Evolutionary conservation across 2,113 vertebrate species (phyloP), one percentile per base, ranked within the genome.

Genomic region (Spea bombifrons): DNA sequence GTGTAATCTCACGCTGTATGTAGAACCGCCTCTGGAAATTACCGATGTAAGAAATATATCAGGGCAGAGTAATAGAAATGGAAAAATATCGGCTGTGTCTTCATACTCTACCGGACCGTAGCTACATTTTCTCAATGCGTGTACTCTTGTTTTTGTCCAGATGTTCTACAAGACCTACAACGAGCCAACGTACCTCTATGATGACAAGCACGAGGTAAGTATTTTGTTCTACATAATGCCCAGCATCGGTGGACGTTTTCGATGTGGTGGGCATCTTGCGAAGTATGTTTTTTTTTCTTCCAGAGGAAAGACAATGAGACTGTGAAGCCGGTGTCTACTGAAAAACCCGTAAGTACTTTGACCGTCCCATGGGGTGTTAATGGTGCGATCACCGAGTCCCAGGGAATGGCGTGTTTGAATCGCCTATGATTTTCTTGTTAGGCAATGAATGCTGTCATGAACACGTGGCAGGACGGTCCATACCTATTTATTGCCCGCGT

Each of bases 401-500:
- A 12, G 10, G 10, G 50, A 53, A 12, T 8, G 50, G 50, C 7
- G 3, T 53, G 50, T 53, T 53, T 30, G 30, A 30, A 30, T 30
- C 30, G 30, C 30, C 30, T 30, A 1, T 30, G 30, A 30, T 30
- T 30, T 30, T 30, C 30, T 30, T 30, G 30, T 55, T 83, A 97
- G 96, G 86, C 85, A 61, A 83, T 92, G 76, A 87, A 94, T 76
- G 96, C 92, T 6, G 89, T 96, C 72, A 92, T 95, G 53, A 95
- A 92, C 89, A 93, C 96, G 0, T 97, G 95, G 96, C 88, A 91
- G 82, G 94, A 97, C 89, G 94, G 96, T 8, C 96, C 96, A 0
- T 98, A 97, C 59, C 88, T 98, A 89, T 97, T 98, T 90, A 96
- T 98, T 74, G 88, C 97, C 48, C 92, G 92, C 55, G 87, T 97